Evolutionary conservation across 2,888 invertebrate species (phyloP), one percentile per base, ranked within the genome.

Genomic region (Drosophila hamatofila): DNA sequence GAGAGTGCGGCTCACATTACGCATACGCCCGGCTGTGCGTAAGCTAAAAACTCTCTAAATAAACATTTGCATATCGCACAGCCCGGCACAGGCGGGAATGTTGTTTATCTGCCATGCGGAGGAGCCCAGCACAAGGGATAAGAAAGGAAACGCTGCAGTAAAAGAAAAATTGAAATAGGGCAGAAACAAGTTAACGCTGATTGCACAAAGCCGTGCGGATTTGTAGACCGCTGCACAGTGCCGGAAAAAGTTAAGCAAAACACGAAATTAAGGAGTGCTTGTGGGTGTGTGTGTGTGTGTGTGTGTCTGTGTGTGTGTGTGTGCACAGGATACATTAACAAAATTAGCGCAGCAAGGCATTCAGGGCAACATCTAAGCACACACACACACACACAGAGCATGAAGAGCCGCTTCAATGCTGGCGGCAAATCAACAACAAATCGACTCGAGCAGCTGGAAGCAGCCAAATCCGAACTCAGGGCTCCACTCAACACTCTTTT

Each of bases 111-210:
- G 14, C 56, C 54, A 11, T n/a, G 54, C 37, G 12, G 37, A 23
- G 52, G 0, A 21, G 9, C 33, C 27, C 27, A 2, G 21, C 12
- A 30, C 2, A 3, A 12, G 5, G 42, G 21, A 21, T 21, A 51
- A 51, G 27, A 63, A 63, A 23, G 25, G 14, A 11, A 64, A 37
- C 18, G 44, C 62, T 49, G 58, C 63, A 55, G 63, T 33, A 58
- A 66, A 67, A 51, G 48, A 56, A 83, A 86, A 86, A 78, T 75
- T 78, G 83, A 76, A 88, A 88, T 80, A 77, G 87, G 89, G 74
- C 70, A 69, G 73, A 78, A 89, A 89, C 81, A 89, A 89, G 86
- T 82, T 87, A 87, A 87, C 89, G 87, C 79, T 89, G 86, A 87
- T 87, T 87, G 89, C 87, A 87, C 87, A 89, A 87, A 87, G 84